Conservation (phyloP, 2,113 vertebrate genomes). For the Thamnaconus septentrionalis region DNA sequence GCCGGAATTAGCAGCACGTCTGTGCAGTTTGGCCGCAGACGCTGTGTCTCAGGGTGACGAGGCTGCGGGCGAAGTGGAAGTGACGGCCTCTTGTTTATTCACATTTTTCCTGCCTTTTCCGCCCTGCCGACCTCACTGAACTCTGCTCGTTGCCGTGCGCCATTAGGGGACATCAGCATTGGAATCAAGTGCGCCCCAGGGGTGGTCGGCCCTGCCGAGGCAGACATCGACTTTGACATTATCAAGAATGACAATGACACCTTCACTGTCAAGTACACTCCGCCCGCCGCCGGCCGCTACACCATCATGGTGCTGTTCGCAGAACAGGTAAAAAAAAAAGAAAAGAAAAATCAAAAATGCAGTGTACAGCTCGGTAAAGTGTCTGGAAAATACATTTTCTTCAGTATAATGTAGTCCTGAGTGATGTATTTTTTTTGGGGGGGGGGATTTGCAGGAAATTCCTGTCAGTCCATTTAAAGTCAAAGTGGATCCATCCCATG, state of each 20-base stretch:
- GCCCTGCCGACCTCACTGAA: slow-evolving; percentile 32
- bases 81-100: slow-evolving; percentile 32
- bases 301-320: slow-evolving; percentile 98
- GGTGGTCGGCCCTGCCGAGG: slow-evolving; percentile 88
- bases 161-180: slow-evolving; percentile 92
- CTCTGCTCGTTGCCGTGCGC: slow-evolving; percentile 42
- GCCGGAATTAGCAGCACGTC: not conserved
- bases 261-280: slow-evolving; percentile 95
- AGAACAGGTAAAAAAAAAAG: slow-evolving; percentile 83
- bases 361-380: not conserved
- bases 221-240: slow-evolving; percentile 96
- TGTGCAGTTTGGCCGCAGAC: not conserved
- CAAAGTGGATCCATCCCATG: slow-evolving; percentile 91
- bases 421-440: not conserved
- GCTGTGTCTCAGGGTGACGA: no score
- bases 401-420: not conserved
- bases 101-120: no score
- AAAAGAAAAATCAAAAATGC: not conserved
- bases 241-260: slow-evolving; percentile 98
- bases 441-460: slow-evolving; percentile 82
- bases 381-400: not conserved
- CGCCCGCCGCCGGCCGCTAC: slow-evolving; percentile 84
- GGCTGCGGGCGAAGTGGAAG: no score
- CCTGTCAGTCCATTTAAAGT: slow-evolving; percentile 91
- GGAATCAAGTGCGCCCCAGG: slow-evolving; percentile 94